These are phyloP conservation scores for Cataglyphis albicans DNA, from an alignment of 2,888 invertebrate genomes.

Conservation along the genomic window DNA sequence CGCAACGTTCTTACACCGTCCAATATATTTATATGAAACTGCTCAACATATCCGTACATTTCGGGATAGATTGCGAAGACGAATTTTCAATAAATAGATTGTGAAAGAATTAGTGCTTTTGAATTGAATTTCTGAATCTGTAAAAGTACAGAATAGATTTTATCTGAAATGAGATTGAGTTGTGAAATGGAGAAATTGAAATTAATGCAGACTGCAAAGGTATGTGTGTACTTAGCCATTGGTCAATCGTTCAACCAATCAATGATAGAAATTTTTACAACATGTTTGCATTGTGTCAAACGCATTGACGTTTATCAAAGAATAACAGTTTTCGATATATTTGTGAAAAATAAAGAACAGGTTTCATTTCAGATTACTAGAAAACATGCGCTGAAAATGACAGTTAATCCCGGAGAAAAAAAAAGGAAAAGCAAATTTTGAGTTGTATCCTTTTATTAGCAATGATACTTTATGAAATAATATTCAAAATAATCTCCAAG, in stretches of 20 bases:
- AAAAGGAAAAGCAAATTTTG: background rate
- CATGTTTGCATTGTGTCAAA: background rate
- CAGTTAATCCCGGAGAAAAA: background rate
- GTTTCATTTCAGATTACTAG: conserved; percentile 19
- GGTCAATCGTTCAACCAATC: conserved; percentile 18
- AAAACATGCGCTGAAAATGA: background rate
- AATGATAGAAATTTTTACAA: conserved; percentile 34
- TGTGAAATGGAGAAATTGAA: background rate
- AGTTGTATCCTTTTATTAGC: background rate
- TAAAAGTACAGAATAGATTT: background rate
- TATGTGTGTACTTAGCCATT: background rate
- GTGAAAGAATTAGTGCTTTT: background rate
- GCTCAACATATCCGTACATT: background rate
- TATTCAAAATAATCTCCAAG: background rate
- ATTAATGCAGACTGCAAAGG: background rate
- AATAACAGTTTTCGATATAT: conserved; percentile 18
- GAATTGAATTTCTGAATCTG: background rate
- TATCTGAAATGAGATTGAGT: conserved; percentile 8
- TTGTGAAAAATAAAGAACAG: conserved; percentile 14
- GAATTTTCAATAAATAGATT: conserved; percentile 3
- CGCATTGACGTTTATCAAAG: conserved; percentile 38
- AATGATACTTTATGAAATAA: background rate
- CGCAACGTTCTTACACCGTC: background rate
- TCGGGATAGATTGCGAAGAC: background rate
- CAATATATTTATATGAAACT: background rate